Conservation (phyloP, 2,113 vertebrate genomes). For the Hucho hucho region DNA sequence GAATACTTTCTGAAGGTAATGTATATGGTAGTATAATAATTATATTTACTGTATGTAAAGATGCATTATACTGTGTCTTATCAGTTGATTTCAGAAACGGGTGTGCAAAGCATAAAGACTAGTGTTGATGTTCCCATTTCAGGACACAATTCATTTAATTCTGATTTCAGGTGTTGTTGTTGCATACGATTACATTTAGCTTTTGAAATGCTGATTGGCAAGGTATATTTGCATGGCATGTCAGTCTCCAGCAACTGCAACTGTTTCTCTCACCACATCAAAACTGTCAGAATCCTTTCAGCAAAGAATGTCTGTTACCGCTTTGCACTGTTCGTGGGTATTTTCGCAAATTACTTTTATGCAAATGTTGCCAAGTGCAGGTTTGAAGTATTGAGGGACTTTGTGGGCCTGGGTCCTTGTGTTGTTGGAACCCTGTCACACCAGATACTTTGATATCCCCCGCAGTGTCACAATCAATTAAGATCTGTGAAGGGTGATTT, state of each 20-base stretch:
- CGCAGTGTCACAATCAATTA: constrained; percentile 66
- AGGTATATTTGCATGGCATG: constrained; percentile 52
- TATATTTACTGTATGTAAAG: too few relatives aligned
- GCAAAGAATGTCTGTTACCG: constrained; percentile 49
- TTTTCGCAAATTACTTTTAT: constrained; percentile 70
- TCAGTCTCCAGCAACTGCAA: constrained; percentile 18
- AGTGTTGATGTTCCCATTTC: constrained; percentile 44
- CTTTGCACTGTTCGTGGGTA: constrained; percentile 60
- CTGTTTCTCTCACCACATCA: constrained; percentile 41
- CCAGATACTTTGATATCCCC: constrained; percentile 63
- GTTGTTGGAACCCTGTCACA: constrained; percentile 61
- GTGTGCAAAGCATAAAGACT: constrained; percentile 10
- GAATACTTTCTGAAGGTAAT: too few relatives aligned
- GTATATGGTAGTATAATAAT: neutral
- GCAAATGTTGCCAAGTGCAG: constrained; percentile 58
- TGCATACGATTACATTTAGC: constrained; percentile 53
- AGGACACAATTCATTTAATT: constrained; percentile 12
- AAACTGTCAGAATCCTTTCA: constrained; percentile 58
- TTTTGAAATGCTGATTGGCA: constrained; percentile 61
- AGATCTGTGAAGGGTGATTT: constrained; percentile 60
- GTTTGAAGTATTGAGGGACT: constrained; percentile 57
- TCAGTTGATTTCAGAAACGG: constrained; percentile 24
- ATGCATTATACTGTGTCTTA: neutral
- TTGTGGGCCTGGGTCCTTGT: constrained; percentile 56
- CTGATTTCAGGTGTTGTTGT: constrained; percentile 17